A percentile compares a stretch with the other conserved stretches of the same genome.
Conservation (phyloP, 2,113 vertebrate genomes). For the Phylloscopus whistleri region DNA sequence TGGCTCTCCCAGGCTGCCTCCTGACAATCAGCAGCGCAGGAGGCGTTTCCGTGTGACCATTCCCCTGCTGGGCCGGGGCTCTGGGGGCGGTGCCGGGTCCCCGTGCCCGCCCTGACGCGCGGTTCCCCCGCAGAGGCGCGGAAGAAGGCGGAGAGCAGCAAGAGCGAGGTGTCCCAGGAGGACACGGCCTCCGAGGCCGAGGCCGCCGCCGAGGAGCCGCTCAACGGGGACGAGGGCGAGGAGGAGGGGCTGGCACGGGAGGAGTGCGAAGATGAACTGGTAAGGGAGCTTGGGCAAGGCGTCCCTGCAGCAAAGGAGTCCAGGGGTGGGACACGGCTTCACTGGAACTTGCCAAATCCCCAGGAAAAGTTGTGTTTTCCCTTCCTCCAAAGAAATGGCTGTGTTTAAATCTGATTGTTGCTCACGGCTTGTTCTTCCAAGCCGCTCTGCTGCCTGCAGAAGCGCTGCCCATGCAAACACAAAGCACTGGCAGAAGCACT, state of each 20-base stretch:
- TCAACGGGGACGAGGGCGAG: conserved; percentile 78
- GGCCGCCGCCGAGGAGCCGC: conserved; percentile 66
- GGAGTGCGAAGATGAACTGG: conserved; percentile 81
- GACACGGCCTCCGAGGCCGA: conserved; percentile 80
- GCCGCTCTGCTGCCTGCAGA: background rate
- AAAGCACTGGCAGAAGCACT: no score
- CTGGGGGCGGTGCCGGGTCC: background rate
- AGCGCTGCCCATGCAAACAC: background rate
- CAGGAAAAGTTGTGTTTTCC: background rate
- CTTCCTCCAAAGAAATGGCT: background rate
- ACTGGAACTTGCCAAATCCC: background rate
- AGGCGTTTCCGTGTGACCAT: background rate
- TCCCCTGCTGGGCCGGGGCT: accelerated
- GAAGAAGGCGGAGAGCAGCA: conserved; percentile 74
- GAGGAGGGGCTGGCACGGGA: conserved; percentile 77
- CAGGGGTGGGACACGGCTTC: background rate
- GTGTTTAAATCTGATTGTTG: background rate
- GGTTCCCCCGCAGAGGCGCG: conserved; percentile 68
- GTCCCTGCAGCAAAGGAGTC: background rate
- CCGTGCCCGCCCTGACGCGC: background rate
- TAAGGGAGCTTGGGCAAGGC: conserved; percentile 38
- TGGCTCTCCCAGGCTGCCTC: background rate
- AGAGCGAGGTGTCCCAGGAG: conserved; percentile 72
- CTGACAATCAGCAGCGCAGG: background rate
- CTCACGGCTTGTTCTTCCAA: background rate